Base-by-base conservation (phyloP, 2,113 vertebrate species). In the Hyla sarda region DNA sequence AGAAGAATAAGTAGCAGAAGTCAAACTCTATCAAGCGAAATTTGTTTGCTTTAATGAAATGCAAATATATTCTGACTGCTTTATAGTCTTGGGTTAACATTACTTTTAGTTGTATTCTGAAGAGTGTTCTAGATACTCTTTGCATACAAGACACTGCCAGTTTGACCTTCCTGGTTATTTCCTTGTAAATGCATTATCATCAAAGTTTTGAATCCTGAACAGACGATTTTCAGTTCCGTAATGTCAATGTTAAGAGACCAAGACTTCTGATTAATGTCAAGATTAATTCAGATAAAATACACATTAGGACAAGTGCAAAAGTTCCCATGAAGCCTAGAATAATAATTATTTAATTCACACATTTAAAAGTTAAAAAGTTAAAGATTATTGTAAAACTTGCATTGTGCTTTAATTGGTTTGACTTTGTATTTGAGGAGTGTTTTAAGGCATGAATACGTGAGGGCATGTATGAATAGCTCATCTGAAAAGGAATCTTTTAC, bases 141-240 rank as follows among this genome's bases (percentile, higher is more conserved):
- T 91, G 88, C 89, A 89, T 90, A 89, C 0, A 1, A 90, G 79
- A 82, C 82, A 88, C 45, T 83, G 88, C 83, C 82, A 90, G 80
- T 88, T 88, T 92, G 88, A 94, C 89, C 89, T 92, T 90, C 90
- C 76, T 90, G 87, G 89, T 90, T 90, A 89, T 90, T 91, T 85
- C 76, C 90, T 88, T 91, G 78, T 87, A 86, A 89, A 86, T 89
- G 88, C 47, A 89, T 87, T 90, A 90, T 86, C 85, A 89, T 82
- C 83, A 90, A 88, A 92, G 88, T 84, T 84, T 73, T 74, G 71
- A 84, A 91, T 90, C 62, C 34, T 76, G 25, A 87, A 82, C 80
- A 90, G 84, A 88, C 86, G 71, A 90, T 90, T 91, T 87, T 83
- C 62, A 89, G 88, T 89, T 92, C 92, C 90, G 87, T 91, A 91